Evolutionary conservation across 1,140 invertebrate species (phyloP), one percentile per base, ranked within the genome.

Genomic region (Belonocnema kinseyi): DNA sequence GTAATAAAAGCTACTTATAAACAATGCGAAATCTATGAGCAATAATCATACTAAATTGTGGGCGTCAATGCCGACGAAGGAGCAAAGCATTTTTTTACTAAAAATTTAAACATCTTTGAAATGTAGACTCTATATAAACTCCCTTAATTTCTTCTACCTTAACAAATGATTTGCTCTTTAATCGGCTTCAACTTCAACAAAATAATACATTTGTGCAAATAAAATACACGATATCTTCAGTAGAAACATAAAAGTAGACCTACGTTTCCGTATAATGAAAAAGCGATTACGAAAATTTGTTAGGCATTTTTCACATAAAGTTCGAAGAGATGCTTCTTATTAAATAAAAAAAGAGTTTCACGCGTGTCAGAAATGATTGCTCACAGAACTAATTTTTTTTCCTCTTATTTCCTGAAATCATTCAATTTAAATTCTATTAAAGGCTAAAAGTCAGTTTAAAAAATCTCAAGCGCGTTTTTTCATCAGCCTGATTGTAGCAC

Each of bases 381-480:
- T 61, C 61, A 40, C 12, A 61, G 21, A 33, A 21, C 26, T 61
- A 7, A 61, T 12, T 14, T 66, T 16, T 14, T 6, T 66, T 5
- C 5, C 4, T 40, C 4, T 40, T 40, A 19, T 5, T 56, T 19
- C 19, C 21, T 56, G 54, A 56, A 56, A 56, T 56, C 8, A 66
- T n/a, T 10, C 46, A 40, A 40, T n/a, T 33, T 16, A 66, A 58
- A 33, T 4, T 40, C 33, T 14, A 66, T 66, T 16, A 16, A 66
- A 66, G 33, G 61, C 26, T 16, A 66, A 66, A 16, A 66, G 26
- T 33, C 58, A 66, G 58, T 66, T 66, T 66, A 66, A 66, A 66
- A 66, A 66, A 33, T 8, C n/a, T 11, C 13, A 26, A 61, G 58
- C 58, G 58, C 58, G 58, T n/a, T 40, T 66, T 66, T 40, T 46